Base-by-base conservation (phyloP, 1,140 invertebrate species). In the Ericerus pela region DNA sequence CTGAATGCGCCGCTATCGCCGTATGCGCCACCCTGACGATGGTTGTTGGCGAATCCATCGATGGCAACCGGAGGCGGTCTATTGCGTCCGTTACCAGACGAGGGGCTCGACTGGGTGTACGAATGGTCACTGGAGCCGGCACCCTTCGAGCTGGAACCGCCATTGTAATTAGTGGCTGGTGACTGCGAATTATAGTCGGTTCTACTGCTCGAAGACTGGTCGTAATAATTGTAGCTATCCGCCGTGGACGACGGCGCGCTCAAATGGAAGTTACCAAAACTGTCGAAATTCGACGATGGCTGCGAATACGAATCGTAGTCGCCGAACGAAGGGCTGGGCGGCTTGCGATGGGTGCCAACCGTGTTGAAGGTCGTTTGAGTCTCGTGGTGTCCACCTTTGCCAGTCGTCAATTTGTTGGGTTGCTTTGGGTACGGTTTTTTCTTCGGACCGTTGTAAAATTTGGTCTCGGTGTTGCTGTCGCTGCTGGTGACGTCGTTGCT, bases 401-500 rank as follows among this genome's bases (percentile, higher is more conserved):
- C n/a, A n/a, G n/a, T n/a, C n/a, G n/a, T n/a, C n/a, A n/a, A n/a
- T n/a, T n/a, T n/a, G n/a, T n/a, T n/a, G n/a, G n/a, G n/a, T n/a
- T n/a, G n/a, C n/a, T n/a, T n/a, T n/a, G n/a, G n/a, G n/a, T n/a
- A n/a, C n/a, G n/a, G 41, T 16, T 16, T 47, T 47, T 47, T 47
- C 41, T 24, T 47, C 10, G 41, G 41, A 24, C 41, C 41, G 41
- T 24, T 47, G 41, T 14, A 47, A 47, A 47, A 47, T 47, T 24
- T 47, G 18, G 10, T 47, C 18, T 47, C 41, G 3, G 26, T 22
- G 4, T 47, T 24, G 18, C 20, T 24, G 8, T 16, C 18, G 20
- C 20, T 14, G 4, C 26, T 47, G 31, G 31, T 33, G 22, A 24
- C 41, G 16, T 4, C 41, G 41, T 47, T 14, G 4, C 4, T 47